Base-by-base conservation (phyloP, 1,140 invertebrate genomes). In the Pseudobourletiella spinata region DNA sequence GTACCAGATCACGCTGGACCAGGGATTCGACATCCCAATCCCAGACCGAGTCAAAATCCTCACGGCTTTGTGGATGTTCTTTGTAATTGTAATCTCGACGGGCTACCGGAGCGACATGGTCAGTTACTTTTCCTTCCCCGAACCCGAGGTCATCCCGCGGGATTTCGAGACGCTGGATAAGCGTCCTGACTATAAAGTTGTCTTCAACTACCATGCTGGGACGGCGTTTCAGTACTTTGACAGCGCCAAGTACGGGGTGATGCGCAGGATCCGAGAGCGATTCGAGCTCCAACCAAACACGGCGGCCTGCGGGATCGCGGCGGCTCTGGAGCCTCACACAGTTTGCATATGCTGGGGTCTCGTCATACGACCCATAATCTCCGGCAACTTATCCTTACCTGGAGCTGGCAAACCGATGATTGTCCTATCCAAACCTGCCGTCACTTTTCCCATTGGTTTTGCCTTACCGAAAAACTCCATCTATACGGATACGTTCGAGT, bases 51-150 rank as follows among this genome's bases (percentile, higher is more conserved):
- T 52, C 22, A 63, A 67, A 57, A 42, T 57, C 0, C 6, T 67
- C 4, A 51, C 61, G 32, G 26, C 57, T 24, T 25, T 67, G 22
- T 67, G 61, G 61, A 52, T 67, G 59, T n/a, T 63, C 8, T 67
- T 61, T 35, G 32, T 57, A 2, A 3, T 63, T 2, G 63, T 60
- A 22, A 43, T 67, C 3, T 48, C 32, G 4, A 64, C 59, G 18
- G 51, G 30, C 1, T 67, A 67, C 39, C 20, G 25, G 14, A 25
- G 20, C 16, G 48, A 51, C 24, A 15, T 51, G 14, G 24, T 51
- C 24, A 25, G 14, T 51, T 25, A 26, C 4, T 26, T 51, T 6
- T 24, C 48, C 2, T 25, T 51, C 24, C 48, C 48, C 3, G 14
- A 26, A 3, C 14, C 8, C 3, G 48, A 51, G 4, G 22, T 26